A percentile compares a stretch with the other conserved stretches of the same genome.
Conservation (phyloP, 2,797 vertebrate genomes). For the Peromyscus nudipes region DNA sequence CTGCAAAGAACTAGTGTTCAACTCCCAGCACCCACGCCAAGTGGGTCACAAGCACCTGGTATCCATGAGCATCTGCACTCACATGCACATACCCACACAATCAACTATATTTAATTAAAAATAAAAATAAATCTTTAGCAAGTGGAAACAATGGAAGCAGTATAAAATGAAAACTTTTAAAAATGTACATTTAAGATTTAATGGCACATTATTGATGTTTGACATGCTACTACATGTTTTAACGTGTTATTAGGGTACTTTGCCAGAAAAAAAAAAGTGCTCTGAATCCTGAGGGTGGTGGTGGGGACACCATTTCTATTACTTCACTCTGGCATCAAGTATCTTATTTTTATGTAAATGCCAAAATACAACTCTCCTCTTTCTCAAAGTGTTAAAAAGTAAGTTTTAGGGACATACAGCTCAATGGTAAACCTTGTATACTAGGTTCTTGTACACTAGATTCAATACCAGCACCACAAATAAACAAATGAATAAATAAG, state of each 20-base stretch:
- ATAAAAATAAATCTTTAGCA: background rate
- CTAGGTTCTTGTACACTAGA: background rate
- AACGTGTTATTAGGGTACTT: conserved; percentile 24
- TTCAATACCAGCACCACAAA: background rate
- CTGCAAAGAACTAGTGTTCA: background rate
- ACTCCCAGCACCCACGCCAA: background rate
- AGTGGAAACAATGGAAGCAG: conserved; percentile 54
- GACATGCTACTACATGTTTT: background rate
- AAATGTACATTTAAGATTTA: conserved; percentile 39
- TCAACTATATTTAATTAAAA: background rate
- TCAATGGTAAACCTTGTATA: background rate
- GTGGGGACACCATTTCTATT: background rate
- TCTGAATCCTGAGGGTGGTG: conserved; percentile 1
- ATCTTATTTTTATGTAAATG: conserved; percentile 65
- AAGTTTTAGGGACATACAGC: background rate
- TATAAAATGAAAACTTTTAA: conserved; percentile 50
- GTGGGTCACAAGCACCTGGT: background rate
- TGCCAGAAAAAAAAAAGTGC: conserved; percentile 46
- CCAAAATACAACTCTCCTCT: conserved; percentile 9
- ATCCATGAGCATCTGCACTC: background rate
- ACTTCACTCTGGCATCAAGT: conserved; percentile 4
- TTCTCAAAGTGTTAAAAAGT: conserved; percentile 27
- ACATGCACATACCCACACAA: background rate
- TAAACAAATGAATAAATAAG: background rate
- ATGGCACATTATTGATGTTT: background rate